Evolutionary conservation across 2,113 vertebrate genomes (phyloP), one percentile per base, ranked within the genome.

Genomic region (Macheiramphus alcinus): DNA sequence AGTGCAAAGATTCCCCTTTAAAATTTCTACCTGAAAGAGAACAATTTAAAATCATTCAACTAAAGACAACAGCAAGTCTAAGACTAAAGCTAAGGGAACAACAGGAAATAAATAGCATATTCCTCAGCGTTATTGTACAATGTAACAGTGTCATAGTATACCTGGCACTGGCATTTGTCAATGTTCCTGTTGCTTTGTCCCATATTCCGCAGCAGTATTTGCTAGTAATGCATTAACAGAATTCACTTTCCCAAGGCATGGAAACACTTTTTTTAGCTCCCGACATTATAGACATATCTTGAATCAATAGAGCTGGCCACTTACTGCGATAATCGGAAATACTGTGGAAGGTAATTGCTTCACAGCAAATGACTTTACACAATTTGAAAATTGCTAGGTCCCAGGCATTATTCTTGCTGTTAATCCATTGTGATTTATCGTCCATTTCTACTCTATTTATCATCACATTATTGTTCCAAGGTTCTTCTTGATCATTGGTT

Each of bases 171-270:
- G 26, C 56, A n/a, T 38, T 58, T 11, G 5, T 66, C 80, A 74
- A 0, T 32, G 55, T 23, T 95, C 75, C 56, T 74, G 27, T 47
- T 91, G 65, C 56, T 85, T 81, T 79, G 38, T 56, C 65, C 72
- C 34, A 9, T 45, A 84, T 75, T 84, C 61, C 1, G 2, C 7
- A 2, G 65, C 36, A 61, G 21, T 53, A 84, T 75, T 73, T 92
- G 56, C 88, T 85, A 42, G 94, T 95, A 88, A 87, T 47, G 50
- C 65, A 95, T 96, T 94, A 96, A 94, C 86, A 94, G 88, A 91
- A 93, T 38, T 65, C 73, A 85, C 80, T 65, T 94, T 91, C 88
- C 76, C 47, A 75, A 89, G 71, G 88, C 63, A 76, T n/a, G 50
- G 79, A 90, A 94, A 73, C 26, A 38, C 55, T 74, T 92, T 72